Base-by-base conservation (phyloP, 2,113 vertebrate genomes). In the Ceyx margarethae region DNA sequence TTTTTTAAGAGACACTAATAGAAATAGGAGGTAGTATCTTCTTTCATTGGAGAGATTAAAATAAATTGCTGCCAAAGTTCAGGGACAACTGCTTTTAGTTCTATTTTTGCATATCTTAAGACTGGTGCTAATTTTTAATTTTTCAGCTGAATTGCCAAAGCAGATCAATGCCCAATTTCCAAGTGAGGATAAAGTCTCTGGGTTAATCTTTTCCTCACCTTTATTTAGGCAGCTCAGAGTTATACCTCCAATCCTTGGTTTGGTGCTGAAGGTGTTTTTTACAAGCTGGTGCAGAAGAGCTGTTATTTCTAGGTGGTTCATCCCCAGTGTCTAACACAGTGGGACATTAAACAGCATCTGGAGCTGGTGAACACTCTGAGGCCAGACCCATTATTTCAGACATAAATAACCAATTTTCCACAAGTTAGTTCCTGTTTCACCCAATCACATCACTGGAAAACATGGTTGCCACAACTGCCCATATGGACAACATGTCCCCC, bases 381-480 rank as follows among this genome's bases (percentile, higher is more conserved):
- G 10, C 7, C 5, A 1, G 40, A 10, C 4, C 16, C 31, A 37
- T 28, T 53, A 54, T 48, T 69, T 62, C 25, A 46, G 33, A 60
- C 3, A 3, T 37, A 66, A 65, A 11, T 29, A 46, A 48, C 14
- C 21, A 40, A 31, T 14, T 65, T 66, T 14, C 35, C 33, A 51
- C 6, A 43, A n/a, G 19, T 50, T 25, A 43, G 25, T 19, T 5
- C 7, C 15, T 56, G 33, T 50, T 66, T 9, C 25, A 54, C 9
- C 6, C 9, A 76, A 29, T 7, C 29, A 13, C 1, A 0, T 58
- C 23, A 54, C 5, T 1, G 4, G n/a, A 28, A 15, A 53, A 31
- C 8, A 3, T 6, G 0, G 23, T 14, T 19, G 9, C 20, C 3
- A 3, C 3, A 0, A 2, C 16, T 19, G 28, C 6, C 29, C 2